phyloP scores from a whole-genome alignment of 2,888 invertebrate genomes.

The Himalopsyche anomala region DNA sequence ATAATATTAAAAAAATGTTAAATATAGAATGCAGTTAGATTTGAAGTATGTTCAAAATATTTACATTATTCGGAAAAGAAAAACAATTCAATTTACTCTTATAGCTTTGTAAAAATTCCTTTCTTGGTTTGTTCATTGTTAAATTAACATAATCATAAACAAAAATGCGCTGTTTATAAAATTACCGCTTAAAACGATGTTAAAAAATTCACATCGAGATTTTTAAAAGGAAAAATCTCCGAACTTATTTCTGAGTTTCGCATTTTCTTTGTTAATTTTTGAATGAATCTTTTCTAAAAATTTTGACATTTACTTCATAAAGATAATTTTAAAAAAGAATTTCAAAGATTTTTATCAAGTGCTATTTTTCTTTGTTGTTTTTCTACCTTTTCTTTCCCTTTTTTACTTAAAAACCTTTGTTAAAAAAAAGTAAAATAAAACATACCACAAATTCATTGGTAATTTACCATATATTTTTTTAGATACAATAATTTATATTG shows the following conservation, averaged over 20 bases:
- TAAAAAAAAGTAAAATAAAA: too few species aligned
- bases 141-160: conserved; percentile 15
- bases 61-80: background rate
- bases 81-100: background rate
- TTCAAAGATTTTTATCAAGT: too few species aligned
- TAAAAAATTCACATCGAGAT: background rate
- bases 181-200: background rate
- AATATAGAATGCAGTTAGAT: too few species aligned
- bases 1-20: too few species aligned
- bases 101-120: background rate
- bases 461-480: too few species aligned
- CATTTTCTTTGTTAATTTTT: conserved; percentile 6
- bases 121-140: background rate
- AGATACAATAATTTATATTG: too few species aligned
- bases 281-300: background rate
- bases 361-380: too few species aligned
- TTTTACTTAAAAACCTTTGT: too few species aligned
- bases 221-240: background rate
- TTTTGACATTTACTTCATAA: background rate
- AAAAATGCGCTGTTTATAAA: conserved; percentile 16
- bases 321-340: background rate
- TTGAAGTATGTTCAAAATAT: too few species aligned
- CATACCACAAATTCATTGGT: too few species aligned
- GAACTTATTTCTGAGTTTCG: background rate
- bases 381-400: too few species aligned